Conservation (phyloP, 2,888 invertebrate species). For the Eupeodes luniger region DNA sequence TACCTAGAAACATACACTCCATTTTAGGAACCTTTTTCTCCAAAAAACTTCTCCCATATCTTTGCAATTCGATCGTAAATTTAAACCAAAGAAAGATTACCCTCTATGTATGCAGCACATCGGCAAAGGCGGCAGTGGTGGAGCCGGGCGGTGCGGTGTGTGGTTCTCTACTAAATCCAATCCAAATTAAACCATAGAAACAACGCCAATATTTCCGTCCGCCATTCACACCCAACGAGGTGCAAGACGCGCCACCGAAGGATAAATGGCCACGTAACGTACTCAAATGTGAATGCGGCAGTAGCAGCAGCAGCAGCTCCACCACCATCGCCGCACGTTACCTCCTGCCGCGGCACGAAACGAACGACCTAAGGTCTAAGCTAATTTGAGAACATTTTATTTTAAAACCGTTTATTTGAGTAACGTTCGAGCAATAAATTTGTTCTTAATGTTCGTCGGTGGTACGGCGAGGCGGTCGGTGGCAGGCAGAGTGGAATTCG, state of each 20-base stretch:
- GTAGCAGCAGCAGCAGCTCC: not conserved
- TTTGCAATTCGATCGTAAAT: constrained; percentile 60
- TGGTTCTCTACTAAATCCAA: constrained; percentile 60
- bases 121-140: no score
- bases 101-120: constrained; percentile 1
- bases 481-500: not conserved
- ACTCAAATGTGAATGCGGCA: not conserved
- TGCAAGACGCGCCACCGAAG: constrained; percentile 38
- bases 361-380: constrained; percentile 71
- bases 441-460: constrained; percentile 63
- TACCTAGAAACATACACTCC: constrained; percentile 15
- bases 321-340: no score
- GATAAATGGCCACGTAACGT: constrained; percentile 58
- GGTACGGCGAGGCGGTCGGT: not conserved
- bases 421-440: constrained; percentile 71
- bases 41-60: constrained; percentile 24
- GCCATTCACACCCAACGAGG: constrained; percentile 62
- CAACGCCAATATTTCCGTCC: constrained; percentile 75
- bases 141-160: not conserved
- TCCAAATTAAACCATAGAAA: constrained; percentile 75
- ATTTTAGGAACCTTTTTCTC: constrained; percentile 27
- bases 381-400: constrained; percentile 77
- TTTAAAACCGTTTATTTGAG: constrained; percentile 75
- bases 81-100: constrained; percentile 61
- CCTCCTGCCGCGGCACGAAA: constrained; percentile 24